Conservation (phyloP, 2,888 invertebrate species). For the Eurois occulta region DNA sequence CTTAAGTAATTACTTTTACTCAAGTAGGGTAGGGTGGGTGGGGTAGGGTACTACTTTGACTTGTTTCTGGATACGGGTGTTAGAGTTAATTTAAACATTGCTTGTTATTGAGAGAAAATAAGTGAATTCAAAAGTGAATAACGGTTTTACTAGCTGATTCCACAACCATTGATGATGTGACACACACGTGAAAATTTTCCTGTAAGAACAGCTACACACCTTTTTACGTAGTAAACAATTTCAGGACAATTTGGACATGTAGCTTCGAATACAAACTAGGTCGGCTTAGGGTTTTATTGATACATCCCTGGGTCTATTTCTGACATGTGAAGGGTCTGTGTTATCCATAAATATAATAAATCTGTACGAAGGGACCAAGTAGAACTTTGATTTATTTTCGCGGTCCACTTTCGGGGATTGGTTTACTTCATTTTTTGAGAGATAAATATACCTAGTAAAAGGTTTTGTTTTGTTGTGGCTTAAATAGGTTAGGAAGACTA, state of each 20-base stretch:
- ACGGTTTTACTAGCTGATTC: too few species aligned
- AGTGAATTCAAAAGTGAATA: too few species aligned
- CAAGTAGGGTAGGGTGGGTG: too few species aligned
- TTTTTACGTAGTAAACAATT: conserved; percentile 29
- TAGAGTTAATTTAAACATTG: background rate
- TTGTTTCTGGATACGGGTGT: too few species aligned
- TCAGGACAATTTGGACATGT: conserved; percentile 18
- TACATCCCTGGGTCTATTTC: conserved; percentile 26
- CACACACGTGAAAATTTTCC: background rate
- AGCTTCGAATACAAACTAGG: conserved; percentile 52
- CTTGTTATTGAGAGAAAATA: background rate
- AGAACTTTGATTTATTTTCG: conserved; percentile 49
- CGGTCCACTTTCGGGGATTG: conserved; percentile 19
- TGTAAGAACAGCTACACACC: background rate
- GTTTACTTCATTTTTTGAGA: conserved; percentile 4
- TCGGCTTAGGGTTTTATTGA: conserved; percentile 53
- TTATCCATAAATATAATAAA: conserved; percentile 48
- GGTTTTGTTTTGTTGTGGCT: conserved; percentile 5
- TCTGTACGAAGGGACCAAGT: conserved; percentile 25
- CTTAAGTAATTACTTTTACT: too few species aligned
- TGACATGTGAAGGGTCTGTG: conserved; percentile 42
- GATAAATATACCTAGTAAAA: background rate
- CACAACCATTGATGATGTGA: background rate
- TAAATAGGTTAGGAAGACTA: background rate
- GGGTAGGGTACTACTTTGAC: too few species aligned